Evolutionary conservation across 2,113 vertebrate species (phyloP).

Genomic region (Psephotus haematonotus): DNA sequence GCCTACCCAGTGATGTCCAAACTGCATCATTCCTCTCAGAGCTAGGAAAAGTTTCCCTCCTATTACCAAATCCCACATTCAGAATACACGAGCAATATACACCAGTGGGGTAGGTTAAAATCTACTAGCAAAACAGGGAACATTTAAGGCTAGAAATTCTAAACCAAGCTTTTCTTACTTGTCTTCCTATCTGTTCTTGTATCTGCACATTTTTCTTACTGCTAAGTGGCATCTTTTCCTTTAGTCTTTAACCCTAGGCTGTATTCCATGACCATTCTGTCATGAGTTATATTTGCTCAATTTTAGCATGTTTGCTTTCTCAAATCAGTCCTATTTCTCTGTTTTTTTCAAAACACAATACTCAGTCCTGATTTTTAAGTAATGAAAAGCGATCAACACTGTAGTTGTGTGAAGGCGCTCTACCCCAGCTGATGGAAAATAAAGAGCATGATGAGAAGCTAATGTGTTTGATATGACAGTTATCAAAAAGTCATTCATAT

Average conservation of each 20-base stretch:
- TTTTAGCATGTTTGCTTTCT: background rate
- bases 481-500: background rate
- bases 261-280: background rate
- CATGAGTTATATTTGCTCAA: background rate
- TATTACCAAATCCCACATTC: background rate
- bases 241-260: background rate
- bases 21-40: background rate
- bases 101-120: rapidly evolving
- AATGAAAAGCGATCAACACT: background rate
- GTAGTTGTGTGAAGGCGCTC: background rate
- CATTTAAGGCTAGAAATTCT: background rate
- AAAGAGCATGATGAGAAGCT: background rate
- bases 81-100: background rate
- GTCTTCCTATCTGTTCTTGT: background rate
- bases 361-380: background rate
- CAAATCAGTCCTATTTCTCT: background rate
- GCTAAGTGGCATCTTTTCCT: background rate
- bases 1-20: background rate
- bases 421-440: background rate
- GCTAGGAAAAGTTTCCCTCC: background rate
- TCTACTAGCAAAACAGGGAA: background rate
- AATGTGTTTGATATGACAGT: background rate
- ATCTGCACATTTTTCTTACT: background rate
- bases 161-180: background rate
- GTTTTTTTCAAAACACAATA: background rate